Conservation (phyloP, 2,113 vertebrate species). For the Eidolon helvum region DNA sequence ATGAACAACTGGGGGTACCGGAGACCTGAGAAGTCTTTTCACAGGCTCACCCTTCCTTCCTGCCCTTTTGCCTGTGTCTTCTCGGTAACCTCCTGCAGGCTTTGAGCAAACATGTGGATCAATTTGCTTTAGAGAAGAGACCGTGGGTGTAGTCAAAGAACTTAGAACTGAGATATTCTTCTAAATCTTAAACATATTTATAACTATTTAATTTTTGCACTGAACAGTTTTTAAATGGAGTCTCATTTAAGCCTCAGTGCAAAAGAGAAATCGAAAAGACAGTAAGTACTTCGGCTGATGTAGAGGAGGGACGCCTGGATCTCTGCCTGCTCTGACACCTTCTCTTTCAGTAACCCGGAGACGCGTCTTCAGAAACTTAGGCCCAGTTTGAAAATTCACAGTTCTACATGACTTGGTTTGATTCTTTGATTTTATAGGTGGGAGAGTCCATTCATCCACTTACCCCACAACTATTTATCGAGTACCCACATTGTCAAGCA, state of each 20-base stretch:
- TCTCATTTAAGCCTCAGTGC: background rate
- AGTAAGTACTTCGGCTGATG: background rate
- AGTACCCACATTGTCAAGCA: background rate
- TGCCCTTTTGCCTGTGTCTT: background rate
- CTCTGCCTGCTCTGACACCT: background rate
- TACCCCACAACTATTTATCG: background rate
- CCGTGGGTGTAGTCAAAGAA: background rate
- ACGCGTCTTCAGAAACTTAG: background rate
- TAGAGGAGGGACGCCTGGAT: background rate
- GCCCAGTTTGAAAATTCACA: background rate
- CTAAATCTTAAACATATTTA: background rate
- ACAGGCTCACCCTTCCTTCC: background rate
- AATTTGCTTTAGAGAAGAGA: background rate
- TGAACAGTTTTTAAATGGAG: background rate
- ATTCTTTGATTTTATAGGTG: background rate
- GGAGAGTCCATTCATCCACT: background rate
- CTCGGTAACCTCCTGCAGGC: background rate
- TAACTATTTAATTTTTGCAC: background rate
- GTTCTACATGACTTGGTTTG: background rate
- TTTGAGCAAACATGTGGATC: background rate
- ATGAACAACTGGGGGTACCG: background rate
- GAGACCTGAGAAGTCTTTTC: background rate
- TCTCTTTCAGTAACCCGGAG: background rate
- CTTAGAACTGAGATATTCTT: background rate
- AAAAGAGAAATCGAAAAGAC: background rate